Evolutionary conservation across 2,797 vertebrate species (phyloP), one percentile per base, ranked within the genome.

Genomic region (Enteromius trimaculatus): DNA sequence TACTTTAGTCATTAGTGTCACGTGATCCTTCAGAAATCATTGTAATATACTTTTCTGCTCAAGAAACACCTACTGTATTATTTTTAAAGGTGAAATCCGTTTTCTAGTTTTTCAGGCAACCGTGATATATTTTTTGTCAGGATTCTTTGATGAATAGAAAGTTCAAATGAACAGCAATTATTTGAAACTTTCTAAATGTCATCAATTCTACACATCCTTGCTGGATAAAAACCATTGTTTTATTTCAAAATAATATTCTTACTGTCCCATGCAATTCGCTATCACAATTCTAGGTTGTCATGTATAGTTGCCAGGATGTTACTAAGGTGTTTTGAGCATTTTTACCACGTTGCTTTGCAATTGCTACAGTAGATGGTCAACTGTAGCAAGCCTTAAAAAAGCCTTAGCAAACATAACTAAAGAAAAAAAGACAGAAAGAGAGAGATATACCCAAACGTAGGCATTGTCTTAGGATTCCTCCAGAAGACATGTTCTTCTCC

Each of bases 401-500:
- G 55, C 37, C 47, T 65, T 34, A 49, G 60, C 19, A 49, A 65
- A 78, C 39, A 64, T 2, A 1, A 49, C 39, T 29, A 55, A 8
- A 21, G 16, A 42, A 84, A 7, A 34, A 47, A 26, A 4, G 23
- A 34, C 10, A 39, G 6, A 23, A 21, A 77, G 37, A 70, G n/a
- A 74, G 23, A 42, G 10, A 74, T 8, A n/a, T 69, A 99, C 98
- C 98, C 6, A 99, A 93, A 77, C 98, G 96, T 75, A 99, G 97
- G 92, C 97, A 98, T 68, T 99, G 98, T 17, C 98, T 93, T 58
- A 99, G 91, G 92, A 99, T 94, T 90, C 98, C 98, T 87, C 98
- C 98, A 16, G 97, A 97, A 1, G 98, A 98, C 97, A 99, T 98
- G 92, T 98, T 99, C 90, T 99, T 99, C 95, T 99, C 98, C 17